Conservation (phyloP, 2,113 vertebrate species). For the Leucosticte australis region DNA sequence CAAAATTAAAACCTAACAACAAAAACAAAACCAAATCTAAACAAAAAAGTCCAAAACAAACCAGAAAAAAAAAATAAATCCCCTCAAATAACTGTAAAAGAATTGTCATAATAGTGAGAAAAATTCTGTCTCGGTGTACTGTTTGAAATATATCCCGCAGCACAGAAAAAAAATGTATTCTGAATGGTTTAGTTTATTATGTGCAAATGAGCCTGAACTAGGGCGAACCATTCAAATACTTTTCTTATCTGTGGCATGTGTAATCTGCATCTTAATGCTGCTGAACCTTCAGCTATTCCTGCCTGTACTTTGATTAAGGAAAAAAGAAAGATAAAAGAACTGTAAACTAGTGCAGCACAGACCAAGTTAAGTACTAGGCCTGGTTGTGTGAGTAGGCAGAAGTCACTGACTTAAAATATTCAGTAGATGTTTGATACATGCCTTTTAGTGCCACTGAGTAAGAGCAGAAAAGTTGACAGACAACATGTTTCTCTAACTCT, state of each 20-base stretch:
- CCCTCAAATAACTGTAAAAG: not conserved
- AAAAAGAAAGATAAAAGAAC: not conserved
- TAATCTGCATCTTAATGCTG: not conserved
- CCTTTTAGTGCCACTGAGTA: not conserved
- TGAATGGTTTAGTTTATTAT: not conserved
- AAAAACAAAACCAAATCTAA: not conserved
- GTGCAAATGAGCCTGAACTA: not conserved
- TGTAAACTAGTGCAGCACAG: not conserved
- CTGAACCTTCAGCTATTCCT: not conserved
- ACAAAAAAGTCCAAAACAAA: not conserved
- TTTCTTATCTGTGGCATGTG: not conserved
- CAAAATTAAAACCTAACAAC: not conserved
- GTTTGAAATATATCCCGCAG: not conserved
- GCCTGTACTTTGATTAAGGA: not conserved
- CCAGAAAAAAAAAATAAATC: no score
- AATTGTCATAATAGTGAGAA: not conserved
- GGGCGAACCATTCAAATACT: fast-evolving
- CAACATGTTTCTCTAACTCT: not conserved
- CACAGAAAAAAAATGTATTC: not conserved
- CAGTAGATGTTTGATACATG: not conserved
- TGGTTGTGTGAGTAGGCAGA: not conserved
- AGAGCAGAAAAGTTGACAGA: not conserved
- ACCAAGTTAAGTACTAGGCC: not conserved
- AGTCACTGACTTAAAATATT: not conserved
- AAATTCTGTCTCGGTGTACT: not conserved